Evolutionary conservation across 92 coral and sea anemone genomes (phyloP), one percentile per base, ranked within the genome.

Genomic region (Palythoa heliodiscus): DNA sequence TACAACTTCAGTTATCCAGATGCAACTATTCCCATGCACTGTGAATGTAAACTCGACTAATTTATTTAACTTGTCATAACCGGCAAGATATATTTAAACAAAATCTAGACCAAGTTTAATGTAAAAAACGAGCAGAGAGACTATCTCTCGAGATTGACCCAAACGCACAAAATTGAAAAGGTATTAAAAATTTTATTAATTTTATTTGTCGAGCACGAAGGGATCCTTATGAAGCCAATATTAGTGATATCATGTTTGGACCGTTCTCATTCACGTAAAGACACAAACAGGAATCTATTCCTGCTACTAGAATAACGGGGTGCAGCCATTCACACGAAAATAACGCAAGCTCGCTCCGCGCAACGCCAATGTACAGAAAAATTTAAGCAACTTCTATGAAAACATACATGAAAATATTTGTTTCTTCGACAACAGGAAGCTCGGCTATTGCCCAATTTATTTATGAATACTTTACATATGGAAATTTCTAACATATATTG

Each of bases 11-110:
- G 7, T 35, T 11, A 13, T 80, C 60, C 40, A 66, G 25, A 64
- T 80, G 71, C n/a, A 47, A 74, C 84, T 47, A 22, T 47, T 64
- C 73, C n/a, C 73, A 63, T 22, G 75, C 25, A 12, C 39, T 23
- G 23, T 7, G 3, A 77, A 58, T 38, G 58, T 80, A 12, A 64
- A 40, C 61, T 40, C 25, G 17, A 39, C 37, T 47, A 63, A 60
- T 23, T 37, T 17, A 61, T 11, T 11, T 12, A 48, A 47, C 20
- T 64, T 63, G 52, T 24, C 38, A 14, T 14, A 25, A 13, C 81
- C 19, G 5, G 40, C 25, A 14, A 54, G 37, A n/a, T 80, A 22
- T 47, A 17, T 13, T 12, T 12, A 52, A 9, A 67, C 20, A 11
- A n/a, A 40, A 16, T 23, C 37, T 64, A 24, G 25, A 40, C 39